Evolutionary conservation across 2,797 vertebrate species (phyloP).

Genomic region (Fratercula arctica): DNA sequence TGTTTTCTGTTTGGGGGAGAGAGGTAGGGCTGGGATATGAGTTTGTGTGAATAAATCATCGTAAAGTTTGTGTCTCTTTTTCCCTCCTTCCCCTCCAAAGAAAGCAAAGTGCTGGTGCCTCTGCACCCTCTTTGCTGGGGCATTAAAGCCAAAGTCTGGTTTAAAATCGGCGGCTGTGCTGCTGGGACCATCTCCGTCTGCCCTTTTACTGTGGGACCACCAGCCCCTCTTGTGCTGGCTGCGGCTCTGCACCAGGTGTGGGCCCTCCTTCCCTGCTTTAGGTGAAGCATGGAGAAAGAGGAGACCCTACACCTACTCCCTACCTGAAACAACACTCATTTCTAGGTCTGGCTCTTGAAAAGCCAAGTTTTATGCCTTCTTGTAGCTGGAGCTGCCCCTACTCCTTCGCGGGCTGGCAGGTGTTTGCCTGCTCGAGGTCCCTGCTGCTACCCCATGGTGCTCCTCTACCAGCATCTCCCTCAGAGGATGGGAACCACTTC

Average conservation of each 20-base stretch:
- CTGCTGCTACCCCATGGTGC: background rate
- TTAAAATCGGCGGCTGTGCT: background rate
- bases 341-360: background rate
- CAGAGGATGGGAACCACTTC: background rate
- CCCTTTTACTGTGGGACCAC: no score
- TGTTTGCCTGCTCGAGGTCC: background rate
- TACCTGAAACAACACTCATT: fast-evolving
- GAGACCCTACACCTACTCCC: background rate
- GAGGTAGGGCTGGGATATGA: background rate
- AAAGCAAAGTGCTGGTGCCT: background rate
- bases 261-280: background rate
- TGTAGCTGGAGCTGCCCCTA: background rate
- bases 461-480: background rate
- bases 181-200: background rate
- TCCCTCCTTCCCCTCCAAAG: background rate
- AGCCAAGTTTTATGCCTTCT: background rate
- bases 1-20: background rate
- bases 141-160: background rate
- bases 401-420: fast-evolving
- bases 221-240: background rate
- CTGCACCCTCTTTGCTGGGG: background rate
- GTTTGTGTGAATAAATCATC: conserved; percentile 5
- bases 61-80: background rate
- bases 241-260: background rate
- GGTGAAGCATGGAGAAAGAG: fast-evolving